Conservation (phyloP, 1,140 invertebrate species). For the Latrodectus geometricus region DNA sequence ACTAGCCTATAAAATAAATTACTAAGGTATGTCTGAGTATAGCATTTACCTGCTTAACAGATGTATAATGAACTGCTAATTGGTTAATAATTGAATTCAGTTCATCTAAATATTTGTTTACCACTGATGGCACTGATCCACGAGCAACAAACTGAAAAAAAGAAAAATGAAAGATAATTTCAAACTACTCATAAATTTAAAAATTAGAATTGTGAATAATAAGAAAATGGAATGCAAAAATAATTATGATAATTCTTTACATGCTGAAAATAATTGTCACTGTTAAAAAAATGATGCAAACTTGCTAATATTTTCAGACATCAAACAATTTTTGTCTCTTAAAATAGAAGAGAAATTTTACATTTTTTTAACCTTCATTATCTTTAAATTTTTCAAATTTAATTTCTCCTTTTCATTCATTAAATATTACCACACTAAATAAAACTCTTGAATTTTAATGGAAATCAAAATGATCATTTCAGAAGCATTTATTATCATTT, state of each 20-base stretch:
- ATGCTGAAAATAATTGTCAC: neutral
- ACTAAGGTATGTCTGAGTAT: no score
- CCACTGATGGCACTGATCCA: slow-evolving; percentile 24
- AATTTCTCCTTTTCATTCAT: no score
- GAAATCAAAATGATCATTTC: no score
- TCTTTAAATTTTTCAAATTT: no score
- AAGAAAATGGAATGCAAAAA: neutral
- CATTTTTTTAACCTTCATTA: no score
- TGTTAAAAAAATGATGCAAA: neutral
- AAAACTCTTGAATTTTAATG: no score
- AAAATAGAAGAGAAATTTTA: no score
- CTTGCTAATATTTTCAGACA: neutral
- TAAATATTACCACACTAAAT: no score
- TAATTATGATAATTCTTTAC: neutral
- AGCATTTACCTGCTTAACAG: neutral
- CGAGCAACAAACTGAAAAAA: slow-evolving; percentile 24
- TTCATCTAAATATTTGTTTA: slow-evolving; percentile 48
- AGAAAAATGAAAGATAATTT: slow-evolving; percentile 1
- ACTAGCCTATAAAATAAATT: no score
- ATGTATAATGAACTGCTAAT: neutral
- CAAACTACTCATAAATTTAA: neutral
- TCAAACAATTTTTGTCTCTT: neutral
- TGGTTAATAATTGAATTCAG: neutral
- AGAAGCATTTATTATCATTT: no score
- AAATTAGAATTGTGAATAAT: neutral